phyloP scores from a whole-genome alignment of 1,140 invertebrate species.

The Archegozetes longisetosus region DNA sequence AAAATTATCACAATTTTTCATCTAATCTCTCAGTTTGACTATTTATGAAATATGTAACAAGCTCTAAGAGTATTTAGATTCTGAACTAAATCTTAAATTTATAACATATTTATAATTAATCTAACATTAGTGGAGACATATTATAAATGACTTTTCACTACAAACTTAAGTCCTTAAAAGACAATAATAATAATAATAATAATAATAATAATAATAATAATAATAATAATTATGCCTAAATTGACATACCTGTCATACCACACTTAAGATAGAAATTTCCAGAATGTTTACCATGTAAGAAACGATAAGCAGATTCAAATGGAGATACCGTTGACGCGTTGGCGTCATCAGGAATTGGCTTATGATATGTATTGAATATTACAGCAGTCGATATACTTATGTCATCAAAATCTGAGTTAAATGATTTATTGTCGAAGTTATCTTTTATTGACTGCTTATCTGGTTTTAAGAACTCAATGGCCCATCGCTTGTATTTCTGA shows the following conservation, averaged over 20 bases:
- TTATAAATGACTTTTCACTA: too few species aligned
- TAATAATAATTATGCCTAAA: slow-evolving; percentile 6
- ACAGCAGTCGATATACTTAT: slow-evolving; percentile 9
- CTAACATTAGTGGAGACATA: too few species aligned
- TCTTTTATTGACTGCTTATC: slow-evolving; percentile 24
- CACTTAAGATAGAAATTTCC: slow-evolving; percentile 54
- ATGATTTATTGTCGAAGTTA: not conserved
- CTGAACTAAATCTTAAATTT: too few species aligned
- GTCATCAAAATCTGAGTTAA: not conserved
- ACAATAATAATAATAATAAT: slow-evolving; percentile 3
- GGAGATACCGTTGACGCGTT: slow-evolving; percentile 13
- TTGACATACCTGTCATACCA: slow-evolving; percentile 44
- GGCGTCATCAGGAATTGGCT: not conserved
- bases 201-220: not conserved
- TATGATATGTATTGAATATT: slow-evolving; percentile 5
- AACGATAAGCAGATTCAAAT: slow-evolving; percentile 23
- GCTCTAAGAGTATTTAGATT: too few species aligned
- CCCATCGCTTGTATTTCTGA: slow-evolving; percentile 20
- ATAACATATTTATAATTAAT: too few species aligned
- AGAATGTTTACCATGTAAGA: slow-evolving; percentile 37
- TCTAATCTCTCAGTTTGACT: too few species aligned
- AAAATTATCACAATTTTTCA: too few species aligned
- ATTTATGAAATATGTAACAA: too few species aligned
- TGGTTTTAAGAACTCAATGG: slow-evolving; percentile 14
- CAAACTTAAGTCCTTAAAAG: too few species aligned